Percentiles rank a stretch among this genome's conserved stretches.
phyloP scores from a whole-genome alignment of 2,888 invertebrate genomes.

The Chalcis sispes region DNA sequence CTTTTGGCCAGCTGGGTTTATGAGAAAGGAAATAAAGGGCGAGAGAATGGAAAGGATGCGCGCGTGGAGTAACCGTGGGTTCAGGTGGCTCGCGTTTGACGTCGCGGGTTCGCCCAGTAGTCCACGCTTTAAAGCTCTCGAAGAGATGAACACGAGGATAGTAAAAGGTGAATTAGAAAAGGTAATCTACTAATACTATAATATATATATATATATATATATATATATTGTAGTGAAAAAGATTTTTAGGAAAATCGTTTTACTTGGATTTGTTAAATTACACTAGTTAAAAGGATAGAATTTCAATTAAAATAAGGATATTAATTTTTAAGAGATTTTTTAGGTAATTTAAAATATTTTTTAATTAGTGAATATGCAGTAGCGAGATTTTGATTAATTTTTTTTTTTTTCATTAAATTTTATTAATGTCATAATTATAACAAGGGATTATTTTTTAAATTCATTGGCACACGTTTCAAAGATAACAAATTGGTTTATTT shows the following conservation, averaged over 20 bases:
- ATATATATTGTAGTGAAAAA: too few species aligned
- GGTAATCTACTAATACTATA: slow-evolving; percentile 36
- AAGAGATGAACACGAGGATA: not conserved
- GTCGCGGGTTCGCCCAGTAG: not conserved
- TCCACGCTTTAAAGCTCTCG: not conserved
- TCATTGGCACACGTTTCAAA: too few species aligned
- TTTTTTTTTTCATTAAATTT: too few species aligned
- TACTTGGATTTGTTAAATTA: not conserved
- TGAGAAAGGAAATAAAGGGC: not conserved
- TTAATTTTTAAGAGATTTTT: not conserved
- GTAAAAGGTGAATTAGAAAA: slow-evolving; percentile 37
- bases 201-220: too few species aligned
- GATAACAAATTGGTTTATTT: too few species aligned
- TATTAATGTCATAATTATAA: too few species aligned
- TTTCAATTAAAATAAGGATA: not conserved
- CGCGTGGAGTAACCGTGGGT: too few species aligned
- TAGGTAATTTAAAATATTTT: not conserved
- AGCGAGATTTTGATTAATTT: too few species aligned
- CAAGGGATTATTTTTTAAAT: too few species aligned
- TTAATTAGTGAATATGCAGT: too few species aligned
- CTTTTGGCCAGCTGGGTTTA: slow-evolving; percentile 8
- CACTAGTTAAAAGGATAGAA: not conserved
- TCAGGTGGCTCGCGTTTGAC: slow-evolving; percentile 11
- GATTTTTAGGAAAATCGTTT: slow-evolving; percentile 21
- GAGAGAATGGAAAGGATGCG: not conserved